Percentiles rank a stretch among this genome's conserved stretches.
phyloP scores from a whole-genome alignment of 1,140 invertebrate species.

The Danaus melanippus region DNA sequence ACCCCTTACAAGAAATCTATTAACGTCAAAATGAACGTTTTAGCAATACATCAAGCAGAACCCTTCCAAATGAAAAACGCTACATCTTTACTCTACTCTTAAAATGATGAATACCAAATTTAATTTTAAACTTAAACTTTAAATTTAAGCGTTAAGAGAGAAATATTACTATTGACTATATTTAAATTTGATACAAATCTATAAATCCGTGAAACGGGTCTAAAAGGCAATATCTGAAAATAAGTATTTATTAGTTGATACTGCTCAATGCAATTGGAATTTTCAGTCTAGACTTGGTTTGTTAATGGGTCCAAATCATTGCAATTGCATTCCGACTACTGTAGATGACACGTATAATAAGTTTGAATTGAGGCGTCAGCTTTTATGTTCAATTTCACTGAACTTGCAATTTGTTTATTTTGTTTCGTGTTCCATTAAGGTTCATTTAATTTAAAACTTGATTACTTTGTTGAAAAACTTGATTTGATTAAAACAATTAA shows the following conservation, averaged over 20 bases:
- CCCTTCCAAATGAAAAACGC: conserved; percentile 41
- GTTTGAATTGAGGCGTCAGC: conserved; percentile 31
- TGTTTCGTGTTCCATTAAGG: conserved; percentile 5
- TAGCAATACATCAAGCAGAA: conserved; percentile 54
- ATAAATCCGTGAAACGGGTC: not conserved
- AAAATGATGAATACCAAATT: too few species aligned
- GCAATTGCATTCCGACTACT: conserved; percentile 50
- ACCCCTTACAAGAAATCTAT: conserved; percentile 57
- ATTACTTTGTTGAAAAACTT: too few species aligned
- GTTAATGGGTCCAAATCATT: conserved; percentile 65
- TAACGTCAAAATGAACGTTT: conserved; percentile 56
- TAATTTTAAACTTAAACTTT: not conserved
- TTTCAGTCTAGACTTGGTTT: conserved; percentile 43
- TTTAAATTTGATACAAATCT: too few species aligned
- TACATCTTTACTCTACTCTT: conserved; percentile 15
- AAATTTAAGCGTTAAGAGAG: not conserved
- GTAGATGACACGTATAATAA: conserved; percentile 52
- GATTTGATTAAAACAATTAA: too few species aligned
- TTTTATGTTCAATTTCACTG: conserved; percentile 18
- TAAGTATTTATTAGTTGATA: too few species aligned
- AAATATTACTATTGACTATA: too few species aligned
- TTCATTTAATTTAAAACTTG: too few species aligned
- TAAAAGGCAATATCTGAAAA: conserved; percentile 2
- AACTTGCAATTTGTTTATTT: conserved; percentile 3
- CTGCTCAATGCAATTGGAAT: conserved; percentile 53